Evolutionary conservation across 2,113 vertebrate species (phyloP), one percentile per base, ranked within the genome.

Genomic region (Bos taurus): DNA sequence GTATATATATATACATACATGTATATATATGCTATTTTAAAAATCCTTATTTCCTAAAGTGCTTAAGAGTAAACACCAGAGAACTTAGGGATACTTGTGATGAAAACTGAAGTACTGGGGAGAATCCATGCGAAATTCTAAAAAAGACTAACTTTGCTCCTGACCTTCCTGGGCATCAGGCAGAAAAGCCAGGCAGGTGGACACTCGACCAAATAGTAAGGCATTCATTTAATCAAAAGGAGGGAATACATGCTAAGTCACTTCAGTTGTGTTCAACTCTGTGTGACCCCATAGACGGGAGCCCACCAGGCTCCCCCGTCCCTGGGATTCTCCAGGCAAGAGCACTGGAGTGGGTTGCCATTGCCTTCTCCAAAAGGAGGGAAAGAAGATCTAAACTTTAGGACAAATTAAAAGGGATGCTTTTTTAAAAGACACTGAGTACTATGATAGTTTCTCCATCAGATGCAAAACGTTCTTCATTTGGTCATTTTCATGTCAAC

Each of bases 1-100:
- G 21, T 74, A 0, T 46, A 14, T 14, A 3, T 46, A 2, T 12
- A 12, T 23, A 3, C 1, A 8, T 40, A 23, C 21, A 1, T 43
- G 5, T 77, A 28, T 30, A 9, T 9, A 52, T n/a, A 83, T 36
- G 33, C 33, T 56, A 83, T 36, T 83, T 56, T 36, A 5, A 56
- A 56, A 36, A 36, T 33, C 19, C 50, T 83, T 36, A 56, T 83
- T 92, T 77, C 48, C 64, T 84, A 80, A 56, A 59, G 54, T 19
- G 13, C 10, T 77, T 57, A 59, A 57, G 60, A 80, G n/a, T 50
- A 52, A 91, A 81, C 28, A 86, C 48, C 11, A 90, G 43, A 26
- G 1, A 67, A 13, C 33, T 93, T 71, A 86, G 52, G 67, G 36
- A 78, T 43, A 7, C 33, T 46, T 48, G 10, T 86, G 50, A 52